phyloP scores from a whole-genome alignment of 2,113 vertebrate genomes.

The Stegostoma tigrinum region DNA sequence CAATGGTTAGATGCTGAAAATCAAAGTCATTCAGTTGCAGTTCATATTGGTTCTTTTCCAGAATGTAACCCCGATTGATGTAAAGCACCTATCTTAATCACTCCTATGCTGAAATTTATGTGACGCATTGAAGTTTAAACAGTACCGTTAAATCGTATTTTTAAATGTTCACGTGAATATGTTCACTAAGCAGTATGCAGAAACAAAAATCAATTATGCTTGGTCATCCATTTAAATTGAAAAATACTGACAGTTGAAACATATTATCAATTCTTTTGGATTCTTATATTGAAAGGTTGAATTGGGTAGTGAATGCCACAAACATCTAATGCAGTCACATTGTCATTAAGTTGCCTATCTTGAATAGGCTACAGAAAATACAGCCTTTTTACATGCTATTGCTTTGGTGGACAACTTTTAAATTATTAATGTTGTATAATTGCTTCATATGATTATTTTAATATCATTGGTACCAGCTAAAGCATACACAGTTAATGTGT shows the following conservation, averaged over 20 bases:
- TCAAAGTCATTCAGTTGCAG: not conserved
- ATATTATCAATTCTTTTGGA: not conserved
- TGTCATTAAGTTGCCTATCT: not conserved
- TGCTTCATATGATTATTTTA: constrained; percentile 22
- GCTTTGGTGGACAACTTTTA: not conserved
- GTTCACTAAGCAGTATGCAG: not conserved
- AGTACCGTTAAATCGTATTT: not conserved
- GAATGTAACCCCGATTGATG: not conserved
- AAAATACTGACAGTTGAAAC: not conserved
- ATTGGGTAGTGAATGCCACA: not conserved
- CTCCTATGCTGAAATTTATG: not conserved
- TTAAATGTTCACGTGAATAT: not conserved
- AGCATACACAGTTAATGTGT: not conserved
- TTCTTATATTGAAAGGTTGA: constrained; percentile 18
- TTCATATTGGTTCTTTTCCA: not conserved
- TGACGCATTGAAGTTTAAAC: not conserved
- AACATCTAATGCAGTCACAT: constrained; percentile 21
- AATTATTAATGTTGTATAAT: not conserved
- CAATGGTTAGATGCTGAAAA: not conserved
- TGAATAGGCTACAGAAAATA: not conserved
- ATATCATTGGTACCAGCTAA: not conserved
- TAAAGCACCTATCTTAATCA: not conserved
- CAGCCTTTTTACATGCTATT: not conserved
- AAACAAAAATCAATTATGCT: not conserved
- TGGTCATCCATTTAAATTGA: not conserved